Base-by-base conservation (phyloP, 2,797 vertebrate genomes). In the Myotis daubentonii region DNA sequence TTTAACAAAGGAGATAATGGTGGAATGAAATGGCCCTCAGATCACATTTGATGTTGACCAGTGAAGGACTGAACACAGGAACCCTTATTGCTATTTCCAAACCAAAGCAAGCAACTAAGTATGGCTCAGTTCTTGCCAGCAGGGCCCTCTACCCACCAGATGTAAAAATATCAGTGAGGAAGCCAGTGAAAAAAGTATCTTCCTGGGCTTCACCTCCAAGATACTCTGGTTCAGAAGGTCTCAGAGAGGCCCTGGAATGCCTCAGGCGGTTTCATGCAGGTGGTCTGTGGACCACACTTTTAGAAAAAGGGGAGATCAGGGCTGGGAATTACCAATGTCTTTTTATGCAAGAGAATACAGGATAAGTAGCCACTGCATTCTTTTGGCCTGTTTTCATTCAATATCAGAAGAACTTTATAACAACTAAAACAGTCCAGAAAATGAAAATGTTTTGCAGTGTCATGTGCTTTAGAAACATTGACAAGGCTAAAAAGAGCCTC, bases 401-500 rank as follows among this genome's bases (percentile, higher is more conserved):
- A 15, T 84, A 19, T 74, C 28, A 62, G 60, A 49, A 89, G 70
- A 78, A 93, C 44, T 82, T 83, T 75, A 15, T 86, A 88, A 65
- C 41, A 62, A 62, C 33, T 22, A 47, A 91, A 88, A 47, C 44
- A 87, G 13, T 41, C 38, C 60, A 62, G 68, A 72, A 95, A 87
- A 65, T 85, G 60, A 89, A 95, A 95, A 85, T 88, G n/a, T 3
- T 13, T 94, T n/a, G 16, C 62, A 23, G 25, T 36, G 1, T 90
- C 36, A n/a, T 12, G 9, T 91, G 57, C 22, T 92, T 93, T 95
- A 72, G 70, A 94, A 93, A 87, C 23, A 65, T 12, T 70, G 23
- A 75, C 7, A 84, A 36, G 19, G 33, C 53, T 81, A 53, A 94
- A 90, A 38, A 87, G 19, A 72, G 8, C 19, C 23, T 83, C 57